Evolutionary conservation across 2,888 invertebrate species (phyloP).

Genomic region (Allygus modestus): DNA sequence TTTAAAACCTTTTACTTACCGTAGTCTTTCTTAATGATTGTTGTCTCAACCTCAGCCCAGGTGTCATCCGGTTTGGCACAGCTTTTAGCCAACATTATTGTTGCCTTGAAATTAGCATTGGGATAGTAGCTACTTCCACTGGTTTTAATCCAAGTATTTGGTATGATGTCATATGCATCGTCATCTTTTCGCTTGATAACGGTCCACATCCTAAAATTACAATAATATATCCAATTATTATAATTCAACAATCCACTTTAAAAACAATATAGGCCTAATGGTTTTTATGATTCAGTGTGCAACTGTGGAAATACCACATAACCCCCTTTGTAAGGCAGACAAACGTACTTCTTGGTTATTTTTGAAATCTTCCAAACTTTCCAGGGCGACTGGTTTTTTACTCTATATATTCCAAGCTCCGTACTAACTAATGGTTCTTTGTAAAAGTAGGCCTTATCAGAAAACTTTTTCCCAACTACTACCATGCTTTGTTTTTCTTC

Average conservation of each 20-base stretch:
- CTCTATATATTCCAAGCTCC: conserved; percentile 30
- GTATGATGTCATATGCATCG: neutral
- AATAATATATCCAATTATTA: neutral
- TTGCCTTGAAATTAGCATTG: neutral
- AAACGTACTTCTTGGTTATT: conserved; percentile 45
- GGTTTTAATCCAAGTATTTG: conserved; percentile 22
- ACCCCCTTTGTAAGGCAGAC: conserved; percentile 19
- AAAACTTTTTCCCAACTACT: conserved; percentile 46
- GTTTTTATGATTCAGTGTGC: conserved; percentile 1
- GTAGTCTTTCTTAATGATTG: too few species aligned
- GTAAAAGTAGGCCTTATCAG: conserved; percentile 10
- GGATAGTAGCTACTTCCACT: conserved; percentile 14
- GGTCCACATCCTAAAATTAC: conserved; percentile 19
- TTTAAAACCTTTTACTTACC: too few species aligned
- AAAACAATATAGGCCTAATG: neutral
- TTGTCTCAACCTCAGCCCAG: too few species aligned
- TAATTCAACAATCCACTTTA: neutral
- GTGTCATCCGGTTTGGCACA: too few species aligned
- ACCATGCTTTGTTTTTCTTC: conserved; percentile 44
- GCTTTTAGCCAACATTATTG: neutral
- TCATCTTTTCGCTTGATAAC: neutral
- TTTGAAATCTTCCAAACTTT: conserved; percentile 34
- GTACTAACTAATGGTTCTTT: conserved; percentile 40
- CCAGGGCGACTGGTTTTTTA: conserved; percentile 41
- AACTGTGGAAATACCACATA: conserved; percentile 16